These are phyloP conservation scores for Leiothrix lutea DNA, from an alignment of 2,113 vertebrate species.

Conservation along the genomic window DNA sequence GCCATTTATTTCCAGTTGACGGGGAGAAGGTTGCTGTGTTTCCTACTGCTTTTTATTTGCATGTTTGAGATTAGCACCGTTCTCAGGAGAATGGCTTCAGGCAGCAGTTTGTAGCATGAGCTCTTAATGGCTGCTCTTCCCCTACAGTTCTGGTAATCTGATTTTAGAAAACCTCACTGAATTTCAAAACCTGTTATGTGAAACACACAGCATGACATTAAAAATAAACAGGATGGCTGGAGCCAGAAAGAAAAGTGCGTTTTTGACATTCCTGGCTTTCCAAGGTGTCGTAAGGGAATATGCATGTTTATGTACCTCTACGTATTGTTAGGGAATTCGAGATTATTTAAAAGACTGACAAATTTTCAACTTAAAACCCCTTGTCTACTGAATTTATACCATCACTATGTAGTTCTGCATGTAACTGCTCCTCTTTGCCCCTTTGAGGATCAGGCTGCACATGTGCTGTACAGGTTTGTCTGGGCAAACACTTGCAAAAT, in stretches of 20 bases:
- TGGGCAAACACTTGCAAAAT: background rate
- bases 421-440: background rate
- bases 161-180: background rate
- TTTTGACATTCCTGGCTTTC: background rate
- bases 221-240: background rate
- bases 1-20: background rate
- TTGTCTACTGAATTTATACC: background rate
- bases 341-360: background rate
- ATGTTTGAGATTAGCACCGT: background rate
- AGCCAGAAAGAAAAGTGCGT: background rate
- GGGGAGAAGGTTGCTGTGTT: background rate
- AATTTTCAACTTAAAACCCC: background rate
- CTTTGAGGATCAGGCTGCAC: background rate
- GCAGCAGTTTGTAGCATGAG: background rate
- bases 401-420: background rate
- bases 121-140: background rate
- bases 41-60: background rate
- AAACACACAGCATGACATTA: background rate
- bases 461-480: accelerated
- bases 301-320: background rate
- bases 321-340: background rate
- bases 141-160: background rate
- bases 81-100: background rate
- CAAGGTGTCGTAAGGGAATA: background rate
- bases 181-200: background rate